These are phyloP conservation scores for Zosterops pallidus DNA, from an alignment of 2,113 vertebrate genomes.

Conservation along the genomic window DNA sequence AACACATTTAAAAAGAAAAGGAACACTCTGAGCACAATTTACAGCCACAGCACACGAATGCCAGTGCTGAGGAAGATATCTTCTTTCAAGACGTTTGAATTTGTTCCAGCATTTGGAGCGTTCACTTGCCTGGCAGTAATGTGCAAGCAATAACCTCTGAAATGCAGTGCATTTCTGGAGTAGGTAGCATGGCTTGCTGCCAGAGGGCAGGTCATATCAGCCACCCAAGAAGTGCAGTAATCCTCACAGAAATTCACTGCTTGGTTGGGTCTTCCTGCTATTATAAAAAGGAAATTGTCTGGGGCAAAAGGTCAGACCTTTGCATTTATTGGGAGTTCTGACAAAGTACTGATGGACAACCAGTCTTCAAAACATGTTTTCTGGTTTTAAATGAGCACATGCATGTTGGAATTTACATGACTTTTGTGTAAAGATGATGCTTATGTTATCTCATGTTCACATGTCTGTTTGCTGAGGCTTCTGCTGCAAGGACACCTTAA, in stretches of 20 bases:
- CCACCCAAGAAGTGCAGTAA: constrained; percentile 45
- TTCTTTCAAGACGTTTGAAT: constrained; percentile 20
- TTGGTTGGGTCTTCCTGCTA: constrained; percentile 21
- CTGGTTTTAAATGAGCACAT: background rate
- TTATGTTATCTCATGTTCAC: background rate
- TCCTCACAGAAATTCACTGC: constrained; percentile 19
- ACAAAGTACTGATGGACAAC: background rate
- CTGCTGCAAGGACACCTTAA: background rate
- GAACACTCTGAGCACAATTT: constrained; percentile 61
- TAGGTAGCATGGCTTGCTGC: background rate
- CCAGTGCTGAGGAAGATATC: constrained; percentile 20
- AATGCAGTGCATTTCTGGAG: background rate
- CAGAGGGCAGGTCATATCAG: constrained; percentile 17
- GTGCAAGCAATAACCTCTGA: constrained; percentile 7
- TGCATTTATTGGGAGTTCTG: background rate
- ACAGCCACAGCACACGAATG: constrained; percentile 25
- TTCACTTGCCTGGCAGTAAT: constrained; percentile 21
- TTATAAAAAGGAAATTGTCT: constrained; percentile 28
- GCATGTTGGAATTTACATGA: background rate
- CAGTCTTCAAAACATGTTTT: background rate
- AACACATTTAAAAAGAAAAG: constrained; percentile 69
- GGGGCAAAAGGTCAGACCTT: background rate
- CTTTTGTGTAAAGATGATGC: background rate
- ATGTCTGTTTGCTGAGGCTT: background rate
- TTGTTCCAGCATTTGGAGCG: background rate